Evolutionary conservation across 2,888 invertebrate genomes (phyloP).

Genomic region (Rhagium mordax): DNA sequence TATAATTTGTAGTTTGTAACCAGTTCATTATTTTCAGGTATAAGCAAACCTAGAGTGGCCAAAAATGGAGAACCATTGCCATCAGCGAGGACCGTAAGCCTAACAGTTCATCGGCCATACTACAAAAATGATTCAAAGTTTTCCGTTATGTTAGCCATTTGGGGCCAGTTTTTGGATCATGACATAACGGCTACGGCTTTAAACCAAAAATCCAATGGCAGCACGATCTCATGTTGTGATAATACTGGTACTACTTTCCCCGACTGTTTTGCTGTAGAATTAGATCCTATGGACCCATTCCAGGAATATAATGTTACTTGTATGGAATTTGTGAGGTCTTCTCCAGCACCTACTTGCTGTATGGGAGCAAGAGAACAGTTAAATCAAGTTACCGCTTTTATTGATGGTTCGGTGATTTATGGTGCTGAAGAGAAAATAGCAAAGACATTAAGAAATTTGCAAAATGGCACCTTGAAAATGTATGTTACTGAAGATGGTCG

Average conservation of each 20-base stretch:
- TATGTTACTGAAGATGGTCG: constrained; percentile 76
- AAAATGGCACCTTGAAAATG: constrained; percentile 79
- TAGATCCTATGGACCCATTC: constrained; percentile 80
- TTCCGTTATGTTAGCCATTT: constrained; percentile 88
- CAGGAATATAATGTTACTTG: constrained; percentile 79
- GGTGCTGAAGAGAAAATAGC: constrained; percentile 75
- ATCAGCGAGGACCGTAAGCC: constrained; percentile 83
- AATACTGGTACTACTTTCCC: constrained; percentile 73
- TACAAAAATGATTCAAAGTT: constrained; percentile 83
- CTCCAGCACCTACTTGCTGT: constrained; percentile 83
- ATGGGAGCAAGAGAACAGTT: constrained; percentile 88
- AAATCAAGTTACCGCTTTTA: constrained; percentile 86
- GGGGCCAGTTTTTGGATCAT: constrained; percentile 92
- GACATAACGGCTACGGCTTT: constrained; percentile 90
- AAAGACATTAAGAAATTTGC: constrained; percentile 70
- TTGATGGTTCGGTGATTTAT: constrained; percentile 90
- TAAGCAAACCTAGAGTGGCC: constrained; percentile 77
- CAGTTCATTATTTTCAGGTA: constrained; percentile 68
- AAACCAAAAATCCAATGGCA: constrained; percentile 81
- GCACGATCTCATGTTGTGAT: constrained; percentile 81
- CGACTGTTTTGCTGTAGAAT: constrained; percentile 85
- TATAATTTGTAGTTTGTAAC: no score
- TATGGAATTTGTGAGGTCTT: constrained; percentile 90
- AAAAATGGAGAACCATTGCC: constrained; percentile 75
- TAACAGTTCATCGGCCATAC: constrained; percentile 81